Evolutionary conservation across 2,888 invertebrate genomes (phyloP), one percentile per base, ranked within the genome.

Genomic region (Lasioglossum calceatum): DNA sequence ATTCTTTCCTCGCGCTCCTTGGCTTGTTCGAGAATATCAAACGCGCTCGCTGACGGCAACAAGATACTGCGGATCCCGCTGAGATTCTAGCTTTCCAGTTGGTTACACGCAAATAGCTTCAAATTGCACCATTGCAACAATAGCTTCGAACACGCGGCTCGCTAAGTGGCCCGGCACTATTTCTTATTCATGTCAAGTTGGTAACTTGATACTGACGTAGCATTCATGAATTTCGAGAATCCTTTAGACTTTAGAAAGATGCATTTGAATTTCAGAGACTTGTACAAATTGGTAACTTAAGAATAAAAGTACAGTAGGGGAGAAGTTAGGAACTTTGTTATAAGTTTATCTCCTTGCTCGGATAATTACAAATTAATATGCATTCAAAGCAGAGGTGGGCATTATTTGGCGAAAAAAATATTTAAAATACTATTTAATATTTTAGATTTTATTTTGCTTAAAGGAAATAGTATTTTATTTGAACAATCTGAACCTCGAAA

Each of bases 1-100:
- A 85, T 82, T 87, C 86, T 77, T 87, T 77, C 73, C 77, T 81
- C 61, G 54, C 79, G 73, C 61, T 83, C 47, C 82, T 71, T 36
- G 32, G 10, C 27, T 16, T 4, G 73, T 23, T 39, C 80, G 75
- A 50, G 36, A 44, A 79, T 58, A 79, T 32, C 83, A 61, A 61
- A 23, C 72, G 71, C 16, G 50, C 67, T 50, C 64, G n/a, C n/a
- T 70, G 71, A 64, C 83, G 71, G 50, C 58, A 71, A 77, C 72
- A 77, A 78, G 70, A 85, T 85, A 82, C 74, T 44, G 42, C 76
- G 74, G 44, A 74, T 74, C 58, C 77, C 54, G 14, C 67, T 8
- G 74, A 84, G 77, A 78, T 75, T 78, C 82, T 75, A 50, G 44
- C 77, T 82, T 84, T 77, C 64, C 84, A 77, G 64, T 54, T 61